Percentiles rank a stretch among this genome's conserved stretches.
Evolutionary conservation across 1,140 invertebrate genomes (phyloP).

Genomic region (Drosophila ogumai): DNA sequence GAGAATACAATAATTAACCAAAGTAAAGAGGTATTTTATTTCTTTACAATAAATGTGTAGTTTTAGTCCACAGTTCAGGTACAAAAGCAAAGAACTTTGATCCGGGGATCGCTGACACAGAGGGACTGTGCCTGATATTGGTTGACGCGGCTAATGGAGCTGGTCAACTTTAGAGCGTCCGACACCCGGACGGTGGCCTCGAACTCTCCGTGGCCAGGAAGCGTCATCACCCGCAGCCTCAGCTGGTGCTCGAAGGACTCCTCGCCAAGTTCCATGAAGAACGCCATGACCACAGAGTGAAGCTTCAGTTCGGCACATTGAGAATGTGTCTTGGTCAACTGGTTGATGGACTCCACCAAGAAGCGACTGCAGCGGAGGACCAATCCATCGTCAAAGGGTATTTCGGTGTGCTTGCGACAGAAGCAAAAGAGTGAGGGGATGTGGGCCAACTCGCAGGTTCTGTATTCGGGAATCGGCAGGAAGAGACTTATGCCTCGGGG

Average conservation of each 20-base stretch:
- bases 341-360: slow-evolving; percentile 31
- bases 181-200: slow-evolving; percentile 31
- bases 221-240: slow-evolving; percentile 22
- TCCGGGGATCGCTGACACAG: slow-evolving; percentile 21
- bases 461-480: slow-evolving; percentile 87
- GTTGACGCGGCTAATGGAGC: slow-evolving; percentile 31
- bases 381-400: slow-evolving; percentile 19
- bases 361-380: slow-evolving; percentile 39
- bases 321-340: background rate
- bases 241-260: slow-evolving; percentile 17
- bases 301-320: slow-evolving; percentile 11
- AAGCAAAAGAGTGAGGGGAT: slow-evolving; percentile 42
- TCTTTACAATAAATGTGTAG: background rate
- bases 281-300: slow-evolving; percentile 85
- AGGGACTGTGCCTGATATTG: slow-evolving; percentile 8
- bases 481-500: slow-evolving; percentile 90
- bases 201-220: slow-evolving; percentile 27
- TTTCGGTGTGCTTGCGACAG: slow-evolving; percentile 21
- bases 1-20: background rate
- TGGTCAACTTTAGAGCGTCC: slow-evolving; percentile 8
- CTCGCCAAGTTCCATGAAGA: slow-evolving; percentile 18
- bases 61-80: background rate
- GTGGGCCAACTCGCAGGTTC: slow-evolving; percentile 89
- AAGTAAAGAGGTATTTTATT: background rate
- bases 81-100: slow-evolving; percentile 63